Percentiles rank a stretch among this genome's conserved stretches.
Evolutionary conservation across 2,797 vertebrate species (phyloP).

Genomic region (Falco cherrug): DNA sequence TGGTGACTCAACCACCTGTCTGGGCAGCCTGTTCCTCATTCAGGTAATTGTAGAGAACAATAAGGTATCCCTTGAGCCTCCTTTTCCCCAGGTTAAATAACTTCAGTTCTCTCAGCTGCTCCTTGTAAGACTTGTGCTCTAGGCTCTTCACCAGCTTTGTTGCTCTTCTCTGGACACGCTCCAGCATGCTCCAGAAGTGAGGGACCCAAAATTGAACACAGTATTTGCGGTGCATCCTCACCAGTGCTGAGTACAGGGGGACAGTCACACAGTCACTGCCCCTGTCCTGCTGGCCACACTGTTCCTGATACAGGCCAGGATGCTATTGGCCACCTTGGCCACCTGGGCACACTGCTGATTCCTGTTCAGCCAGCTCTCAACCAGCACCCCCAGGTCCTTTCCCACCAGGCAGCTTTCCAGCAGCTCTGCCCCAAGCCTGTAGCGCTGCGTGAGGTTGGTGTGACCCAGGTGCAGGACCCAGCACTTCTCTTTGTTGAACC

Average conservation of each 20-base stretch:
- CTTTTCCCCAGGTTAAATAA: neutral
- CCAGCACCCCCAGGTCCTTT: neutral
- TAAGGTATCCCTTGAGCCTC: neutral
- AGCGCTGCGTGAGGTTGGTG: neutral
- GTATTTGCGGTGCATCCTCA: neutral
- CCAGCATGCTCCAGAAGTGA: neutral
- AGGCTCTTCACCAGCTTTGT: no score
- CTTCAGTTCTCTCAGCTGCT: no score
- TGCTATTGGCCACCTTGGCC: neutral
- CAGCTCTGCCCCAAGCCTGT: neutral
- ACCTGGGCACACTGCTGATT: neutral
- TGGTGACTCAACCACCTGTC: neutral
- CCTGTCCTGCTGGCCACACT: neutral
- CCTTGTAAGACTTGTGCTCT: no score
- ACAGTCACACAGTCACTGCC: no score
- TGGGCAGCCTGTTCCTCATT: neutral
- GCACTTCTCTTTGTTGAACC: neutral
- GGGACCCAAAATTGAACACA: neutral
- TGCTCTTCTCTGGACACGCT: neutral
- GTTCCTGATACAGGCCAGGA: neutral
- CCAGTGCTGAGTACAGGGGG: neutral
- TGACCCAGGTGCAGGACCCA: neutral
- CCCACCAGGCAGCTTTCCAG: neutral
- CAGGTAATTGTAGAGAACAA: neutral
- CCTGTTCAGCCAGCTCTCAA: neutral